These are phyloP conservation scores for Meta bourneti DNA, from an alignment of 2,888 invertebrate species.

Conservation along the genomic window DNA sequence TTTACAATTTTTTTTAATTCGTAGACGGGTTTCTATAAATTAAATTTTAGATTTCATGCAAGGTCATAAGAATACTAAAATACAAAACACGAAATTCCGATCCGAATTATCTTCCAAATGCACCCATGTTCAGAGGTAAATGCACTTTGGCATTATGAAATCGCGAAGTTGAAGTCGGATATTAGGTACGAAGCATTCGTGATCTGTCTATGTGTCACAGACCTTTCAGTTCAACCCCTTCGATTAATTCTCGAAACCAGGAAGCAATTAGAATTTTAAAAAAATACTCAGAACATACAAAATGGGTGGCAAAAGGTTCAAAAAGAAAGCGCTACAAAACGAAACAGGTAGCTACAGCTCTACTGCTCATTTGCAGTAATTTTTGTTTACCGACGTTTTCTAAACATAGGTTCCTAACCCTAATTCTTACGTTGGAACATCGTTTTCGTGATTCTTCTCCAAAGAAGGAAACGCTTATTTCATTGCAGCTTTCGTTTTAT, in stretches of 20 bases:
- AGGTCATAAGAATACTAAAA: too few species aligned
- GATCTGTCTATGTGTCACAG: conserved; percentile 42
- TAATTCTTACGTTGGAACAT: conserved; percentile 56
- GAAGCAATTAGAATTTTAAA: conserved; percentile 27
- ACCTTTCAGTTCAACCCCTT: conserved; percentile 30
- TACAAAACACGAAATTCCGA: neutral
- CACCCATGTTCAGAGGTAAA: conserved; percentile 1
- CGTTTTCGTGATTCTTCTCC: conserved; percentile 66
- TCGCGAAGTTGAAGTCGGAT: conserved; percentile 8
- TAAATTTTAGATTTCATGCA: too few species aligned
- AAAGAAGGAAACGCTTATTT: conserved; percentile 66
- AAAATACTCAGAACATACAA: conserved; percentile 26
- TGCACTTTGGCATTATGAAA: neutral
- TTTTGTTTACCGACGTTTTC: conserved; percentile 61
- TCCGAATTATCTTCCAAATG: neutral
- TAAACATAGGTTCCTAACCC: conserved; percentile 62
- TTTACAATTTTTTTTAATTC: too few species aligned
- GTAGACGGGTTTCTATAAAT: too few species aligned
- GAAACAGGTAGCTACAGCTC: conserved; percentile 50
- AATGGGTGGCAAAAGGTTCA: conserved; percentile 53
- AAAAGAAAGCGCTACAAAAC: conserved; percentile 17
- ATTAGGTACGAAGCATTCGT: neutral
- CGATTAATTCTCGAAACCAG: conserved; percentile 56
- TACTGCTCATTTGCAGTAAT: conserved; percentile 19
- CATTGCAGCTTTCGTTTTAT: neutral